Conservation (phyloP, 2,888 invertebrate species). For the Ariolimax columbianus region DNA sequence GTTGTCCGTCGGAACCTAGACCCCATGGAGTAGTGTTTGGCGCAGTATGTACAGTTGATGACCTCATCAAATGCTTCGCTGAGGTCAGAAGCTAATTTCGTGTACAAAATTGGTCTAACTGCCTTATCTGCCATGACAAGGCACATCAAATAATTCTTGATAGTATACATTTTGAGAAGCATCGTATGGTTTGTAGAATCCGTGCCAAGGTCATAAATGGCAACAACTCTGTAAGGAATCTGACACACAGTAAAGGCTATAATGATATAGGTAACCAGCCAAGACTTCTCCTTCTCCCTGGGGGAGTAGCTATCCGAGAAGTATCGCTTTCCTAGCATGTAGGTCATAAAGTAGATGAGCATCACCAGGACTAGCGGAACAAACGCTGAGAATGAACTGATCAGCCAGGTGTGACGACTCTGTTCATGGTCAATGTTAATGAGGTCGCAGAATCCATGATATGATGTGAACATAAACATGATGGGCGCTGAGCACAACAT, state of each 20-base stretch:
- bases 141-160: constrained; percentile 59
- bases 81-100: constrained; percentile 70
- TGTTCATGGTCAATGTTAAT: not conserved
- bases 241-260: constrained; percentile 65
- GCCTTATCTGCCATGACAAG: constrained; percentile 67
- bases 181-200: constrained; percentile 33
- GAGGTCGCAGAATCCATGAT: constrained; percentile 48
- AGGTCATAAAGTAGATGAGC: constrained; percentile 65
- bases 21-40: constrained; percentile 19
- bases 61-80: constrained; percentile 70
- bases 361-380: constrained; percentile 65
- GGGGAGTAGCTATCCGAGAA: constrained; percentile 70
- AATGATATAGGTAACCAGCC: constrained; percentile 66
- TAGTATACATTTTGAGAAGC: constrained; percentile 49
- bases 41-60: constrained; percentile 66
- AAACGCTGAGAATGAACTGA: constrained; percentile 63
- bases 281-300: constrained; percentile 65
- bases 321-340: constrained; percentile 67
- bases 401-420: constrained; percentile 53
- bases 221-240: constrained; percentile 64
- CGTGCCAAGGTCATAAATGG: constrained; percentile 59
- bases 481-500: constrained; percentile 64
- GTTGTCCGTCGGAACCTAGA: constrained; percentile 5
- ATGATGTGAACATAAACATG: constrained; percentile 49
- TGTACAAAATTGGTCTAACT: constrained; percentile 69